Evolutionary conservation across 2,888 invertebrate genomes (phyloP), one percentile per base, ranked within the genome.

Genomic region (Coenonympha glycerion): DNA sequence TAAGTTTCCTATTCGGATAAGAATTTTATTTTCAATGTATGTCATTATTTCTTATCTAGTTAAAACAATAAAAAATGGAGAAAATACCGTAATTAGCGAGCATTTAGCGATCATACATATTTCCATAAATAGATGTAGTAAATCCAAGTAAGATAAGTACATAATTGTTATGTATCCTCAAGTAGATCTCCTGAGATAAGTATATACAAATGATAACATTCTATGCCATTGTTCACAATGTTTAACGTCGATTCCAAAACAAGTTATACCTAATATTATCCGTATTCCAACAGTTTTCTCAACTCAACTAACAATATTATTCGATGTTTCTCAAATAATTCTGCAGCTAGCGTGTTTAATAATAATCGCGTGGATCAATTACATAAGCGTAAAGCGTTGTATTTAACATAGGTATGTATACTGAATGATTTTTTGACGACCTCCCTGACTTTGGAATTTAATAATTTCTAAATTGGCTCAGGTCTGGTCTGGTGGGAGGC

Each of bases 251-350:
- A 61, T 59, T 58, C 66, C 61, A 73, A 68, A 67, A 68, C 69
- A 68, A 36, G 49, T 44, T 41, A 50, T n/a, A n/a, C n/a, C n/a
- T n/a, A n/a, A n/a, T 63, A 60, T 57, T 56, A 61, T 56, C 56
- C 52, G 53, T 66, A 63, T 64, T 65, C 62, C 62, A 60, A 66
- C 64, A 65, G 64, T 66, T 63, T 65, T 65, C 61, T 63, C 57
- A n/a, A 58, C 65, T 62, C 68, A 71, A 71, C 68, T 71, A 66
- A 66, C 64, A 68, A 69, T 64, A 73, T 78, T 78, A 76, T 79
- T 70, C 72, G 71, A 55, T 73, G 71, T 74, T 76, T 76, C 73
- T 76, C 74, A 75, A 77, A 76, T 79, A 78, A 72, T 69, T 65
- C 58, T 49, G 63, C 44, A 19, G 39, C 15, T 22, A 39, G 11